Evolutionary conservation across 2,888 invertebrate species (phyloP).

Genomic region (Incurvaria masculella): DNA sequence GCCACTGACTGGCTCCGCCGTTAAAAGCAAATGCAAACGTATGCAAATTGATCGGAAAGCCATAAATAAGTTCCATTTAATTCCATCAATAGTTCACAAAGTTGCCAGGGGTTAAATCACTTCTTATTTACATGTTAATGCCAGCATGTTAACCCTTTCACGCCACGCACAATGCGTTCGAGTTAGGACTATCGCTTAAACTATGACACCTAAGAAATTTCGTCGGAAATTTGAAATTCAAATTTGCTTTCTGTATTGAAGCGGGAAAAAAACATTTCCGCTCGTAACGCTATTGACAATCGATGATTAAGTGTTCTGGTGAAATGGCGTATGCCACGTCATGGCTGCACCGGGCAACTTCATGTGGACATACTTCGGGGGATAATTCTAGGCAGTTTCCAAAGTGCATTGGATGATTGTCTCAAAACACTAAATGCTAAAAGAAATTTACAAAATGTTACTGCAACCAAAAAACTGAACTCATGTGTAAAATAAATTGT

Average conservation of each 20-base stretch:
- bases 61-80: slow-evolving; percentile 30
- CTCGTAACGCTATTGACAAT: slow-evolving; percentile 32
- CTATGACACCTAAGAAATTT: slow-evolving; percentile 40
- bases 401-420: too few species aligned
- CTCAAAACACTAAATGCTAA: too few species aligned
- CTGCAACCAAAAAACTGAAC: too few species aligned
- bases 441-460: too few species aligned
- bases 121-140: slow-evolving; percentile 51
- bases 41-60: slow-evolving; percentile 21
- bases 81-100: slow-evolving; percentile 33
- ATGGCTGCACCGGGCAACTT: too few species aligned
- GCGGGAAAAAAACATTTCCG: slow-evolving; percentile 24
- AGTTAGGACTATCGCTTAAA: neutral
- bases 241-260: slow-evolving; percentile 20
- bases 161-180: neutral
- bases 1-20: too few species aligned
- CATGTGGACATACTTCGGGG: too few species aligned
- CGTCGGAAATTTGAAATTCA: slow-evolving; percentile 40
- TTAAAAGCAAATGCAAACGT: slow-evolving; percentile 4
- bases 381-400: too few species aligned
- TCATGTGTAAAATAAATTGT: too few species aligned
- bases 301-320: slow-evolving; percentile 35
- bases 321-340: slow-evolving; percentile 29
- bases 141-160: slow-evolving; percentile 24
- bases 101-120: slow-evolving; percentile 27